phyloP scores from a whole-genome alignment of 2,113 vertebrate genomes.

The Chaetodon trifascialis region DNA sequence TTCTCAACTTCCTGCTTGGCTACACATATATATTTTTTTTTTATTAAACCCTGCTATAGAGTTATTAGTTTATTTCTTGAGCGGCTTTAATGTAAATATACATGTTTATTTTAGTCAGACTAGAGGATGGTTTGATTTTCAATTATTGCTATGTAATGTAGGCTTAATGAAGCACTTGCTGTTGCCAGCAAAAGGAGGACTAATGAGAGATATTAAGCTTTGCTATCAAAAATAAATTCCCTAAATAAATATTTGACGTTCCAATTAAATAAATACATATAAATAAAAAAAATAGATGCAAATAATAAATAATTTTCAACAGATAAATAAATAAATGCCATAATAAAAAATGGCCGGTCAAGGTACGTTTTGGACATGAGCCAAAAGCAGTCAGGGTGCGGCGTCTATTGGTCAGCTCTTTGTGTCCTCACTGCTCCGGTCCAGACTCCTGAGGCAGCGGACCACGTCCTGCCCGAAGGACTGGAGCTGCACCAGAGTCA shows the following conservation, averaged over 20 bases:
- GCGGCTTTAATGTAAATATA: not conserved
- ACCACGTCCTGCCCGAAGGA: slow-evolving; percentile 64
- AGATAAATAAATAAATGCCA: slow-evolving; percentile 48
- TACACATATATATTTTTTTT: not conserved
- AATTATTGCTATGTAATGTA: not conserved
- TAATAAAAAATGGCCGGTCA: slow-evolving; percentile 6
- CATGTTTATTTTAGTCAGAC: not conserved
- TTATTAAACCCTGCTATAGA: not conserved
- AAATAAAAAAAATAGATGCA: slow-evolving; percentile 52
- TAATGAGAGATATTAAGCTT: not conserved
- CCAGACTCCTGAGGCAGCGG: slow-evolving; percentile 66
- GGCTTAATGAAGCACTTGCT: not conserved
- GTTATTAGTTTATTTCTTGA: not conserved
- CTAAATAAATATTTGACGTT: slow-evolving; percentile 54
- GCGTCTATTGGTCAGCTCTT: slow-evolving; percentile 29
- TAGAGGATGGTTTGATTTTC: not conserved
- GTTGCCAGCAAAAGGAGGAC: slow-evolving; percentile 10
- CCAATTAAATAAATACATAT: slow-evolving; percentile 61
- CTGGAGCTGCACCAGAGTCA: slow-evolving; percentile 78
- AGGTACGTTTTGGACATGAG: not conserved
- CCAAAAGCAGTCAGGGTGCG: not conserved
- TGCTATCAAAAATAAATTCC: slow-evolving; percentile 34
- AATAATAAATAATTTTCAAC: slow-evolving; percentile 54
- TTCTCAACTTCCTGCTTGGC: too few relatives aligned
- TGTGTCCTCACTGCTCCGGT: slow-evolving; percentile 8